These are phyloP conservation scores for Rugalucina vietnamica DNA, from an alignment of 2,888 invertebrate genomes.

Conservation along the genomic window DNA sequence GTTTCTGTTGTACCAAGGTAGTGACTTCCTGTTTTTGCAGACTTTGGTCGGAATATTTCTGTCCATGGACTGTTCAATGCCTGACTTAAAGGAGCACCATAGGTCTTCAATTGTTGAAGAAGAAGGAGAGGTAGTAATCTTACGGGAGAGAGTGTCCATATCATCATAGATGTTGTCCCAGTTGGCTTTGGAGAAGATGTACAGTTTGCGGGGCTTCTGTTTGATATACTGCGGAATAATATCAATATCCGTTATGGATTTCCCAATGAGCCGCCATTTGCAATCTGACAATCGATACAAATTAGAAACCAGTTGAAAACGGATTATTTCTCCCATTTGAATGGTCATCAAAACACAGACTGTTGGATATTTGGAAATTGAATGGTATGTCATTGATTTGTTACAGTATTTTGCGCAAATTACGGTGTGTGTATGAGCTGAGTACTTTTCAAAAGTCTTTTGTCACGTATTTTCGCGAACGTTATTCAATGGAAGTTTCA, in stretches of 20 bases:
- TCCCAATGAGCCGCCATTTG: no score
- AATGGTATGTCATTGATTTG: no score
- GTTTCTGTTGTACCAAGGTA: constrained; percentile 26
- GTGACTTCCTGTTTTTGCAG: not conserved
- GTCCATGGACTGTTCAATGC: not conserved
- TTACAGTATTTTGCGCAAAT: no score
- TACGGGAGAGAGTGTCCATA: not conserved
- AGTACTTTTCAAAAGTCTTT: no score
- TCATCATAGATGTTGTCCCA: not conserved
- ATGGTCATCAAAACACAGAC: no score
- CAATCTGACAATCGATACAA: no score
- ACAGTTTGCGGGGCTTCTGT: not conserved
- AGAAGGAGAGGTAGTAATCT: not conserved
- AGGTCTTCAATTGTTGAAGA: not conserved
- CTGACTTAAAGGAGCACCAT: not conserved
- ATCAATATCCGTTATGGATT: constrained; percentile 27
- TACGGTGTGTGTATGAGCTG: no score
- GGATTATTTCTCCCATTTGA: no score
- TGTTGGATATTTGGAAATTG: no score
- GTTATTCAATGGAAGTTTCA: no score
- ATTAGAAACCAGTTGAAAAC: no score
- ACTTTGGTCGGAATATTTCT: not conserved
- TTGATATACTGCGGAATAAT: not conserved
- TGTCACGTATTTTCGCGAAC: no score
- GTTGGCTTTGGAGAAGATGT: constrained; percentile 1